These are phyloP conservation scores for Sylvia atricapilla DNA, from an alignment of 2,113 vertebrate genomes.

Conservation along the genomic window DNA sequence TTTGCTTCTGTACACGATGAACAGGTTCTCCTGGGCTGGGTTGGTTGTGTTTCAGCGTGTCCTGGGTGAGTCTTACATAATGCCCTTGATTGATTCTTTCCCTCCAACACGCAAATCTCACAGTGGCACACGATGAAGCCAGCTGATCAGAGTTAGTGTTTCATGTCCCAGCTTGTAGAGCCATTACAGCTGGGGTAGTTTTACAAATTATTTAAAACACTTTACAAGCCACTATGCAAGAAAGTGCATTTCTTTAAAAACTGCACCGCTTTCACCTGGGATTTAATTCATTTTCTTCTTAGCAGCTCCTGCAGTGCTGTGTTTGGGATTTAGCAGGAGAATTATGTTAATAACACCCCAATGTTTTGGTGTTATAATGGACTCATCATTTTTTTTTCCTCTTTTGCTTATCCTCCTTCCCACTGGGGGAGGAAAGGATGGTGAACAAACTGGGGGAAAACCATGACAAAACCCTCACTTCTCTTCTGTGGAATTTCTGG, in stretches of 20 bases:
- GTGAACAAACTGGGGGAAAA: not conserved
- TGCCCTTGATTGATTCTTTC: not conserved
- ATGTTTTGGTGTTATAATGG: not conserved
- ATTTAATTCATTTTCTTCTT: not conserved
- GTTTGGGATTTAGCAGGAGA: not conserved
- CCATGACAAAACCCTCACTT: not conserved
- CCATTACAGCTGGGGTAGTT: not conserved
- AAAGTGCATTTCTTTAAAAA: not conserved
- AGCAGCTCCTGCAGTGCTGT: not conserved
- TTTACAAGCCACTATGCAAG: not conserved
- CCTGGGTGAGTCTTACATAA: not conserved
- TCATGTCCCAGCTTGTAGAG: not conserved
- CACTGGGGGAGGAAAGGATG: not conserved
- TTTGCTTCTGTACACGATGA: slow-evolving; percentile 27
- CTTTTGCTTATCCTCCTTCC: not conserved
- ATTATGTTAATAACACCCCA: not conserved
- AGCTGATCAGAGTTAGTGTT: not conserved
- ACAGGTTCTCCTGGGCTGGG: not conserved
- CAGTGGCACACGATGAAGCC: not conserved
- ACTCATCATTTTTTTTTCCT: not conserved
- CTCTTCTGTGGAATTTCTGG: not conserved
- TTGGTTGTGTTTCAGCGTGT: not conserved
- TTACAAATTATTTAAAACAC: not conserved
- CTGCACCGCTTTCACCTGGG: not conserved
- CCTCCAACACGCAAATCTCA: not conserved